Percentiles rank a stretch among this genome's conserved stretches.
phyloP scores from a whole-genome alignment of 2,113 vertebrate species.

The Charadrius vociferus region DNA sequence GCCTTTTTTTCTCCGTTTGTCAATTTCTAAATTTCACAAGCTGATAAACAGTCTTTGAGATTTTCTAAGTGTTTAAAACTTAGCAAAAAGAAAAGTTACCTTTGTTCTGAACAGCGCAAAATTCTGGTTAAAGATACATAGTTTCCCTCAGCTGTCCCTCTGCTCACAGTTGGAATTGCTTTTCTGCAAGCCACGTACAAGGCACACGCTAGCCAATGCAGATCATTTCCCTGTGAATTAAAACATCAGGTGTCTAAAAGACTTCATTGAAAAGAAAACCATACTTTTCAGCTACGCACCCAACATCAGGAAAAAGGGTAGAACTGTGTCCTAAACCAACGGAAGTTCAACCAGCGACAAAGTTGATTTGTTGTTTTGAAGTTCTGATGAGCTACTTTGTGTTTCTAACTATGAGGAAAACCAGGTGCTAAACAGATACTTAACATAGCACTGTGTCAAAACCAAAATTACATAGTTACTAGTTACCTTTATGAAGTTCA shows the following conservation, averaged over 20 bases:
- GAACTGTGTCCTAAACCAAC: not conserved
- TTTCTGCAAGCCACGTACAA: conserved; percentile 94
- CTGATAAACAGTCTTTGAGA: not conserved
- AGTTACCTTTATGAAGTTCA: not conserved
- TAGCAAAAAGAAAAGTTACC: conserved; percentile 71
- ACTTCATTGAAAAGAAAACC: not conserved
- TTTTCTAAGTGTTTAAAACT: not conserved
- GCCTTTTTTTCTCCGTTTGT: not conserved
- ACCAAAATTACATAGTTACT: not conserved
- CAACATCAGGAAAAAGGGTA: rapidly evolving
- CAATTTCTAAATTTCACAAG: not conserved
- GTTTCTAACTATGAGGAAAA: not conserved
- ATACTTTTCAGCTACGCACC: not conserved
- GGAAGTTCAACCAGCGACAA: not conserved
- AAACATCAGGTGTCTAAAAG: not conserved
- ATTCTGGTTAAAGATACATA: conserved; percentile 93
- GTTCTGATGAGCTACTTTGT: not conserved
- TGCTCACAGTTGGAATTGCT: conserved; percentile 87
- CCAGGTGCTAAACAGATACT: too few relatives aligned
- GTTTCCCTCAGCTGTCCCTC: conserved; percentile 89
- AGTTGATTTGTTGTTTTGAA: rapidly evolving
- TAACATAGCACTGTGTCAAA: not conserved
- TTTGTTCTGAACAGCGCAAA: conserved; percentile 88
- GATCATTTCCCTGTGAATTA: conserved; percentile 85
- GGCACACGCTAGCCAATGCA: conserved; percentile 93